These are phyloP conservation scores for Drosophila anceps DNA, from an alignment of 2,888 invertebrate species.

Conservation along the genomic window DNA sequence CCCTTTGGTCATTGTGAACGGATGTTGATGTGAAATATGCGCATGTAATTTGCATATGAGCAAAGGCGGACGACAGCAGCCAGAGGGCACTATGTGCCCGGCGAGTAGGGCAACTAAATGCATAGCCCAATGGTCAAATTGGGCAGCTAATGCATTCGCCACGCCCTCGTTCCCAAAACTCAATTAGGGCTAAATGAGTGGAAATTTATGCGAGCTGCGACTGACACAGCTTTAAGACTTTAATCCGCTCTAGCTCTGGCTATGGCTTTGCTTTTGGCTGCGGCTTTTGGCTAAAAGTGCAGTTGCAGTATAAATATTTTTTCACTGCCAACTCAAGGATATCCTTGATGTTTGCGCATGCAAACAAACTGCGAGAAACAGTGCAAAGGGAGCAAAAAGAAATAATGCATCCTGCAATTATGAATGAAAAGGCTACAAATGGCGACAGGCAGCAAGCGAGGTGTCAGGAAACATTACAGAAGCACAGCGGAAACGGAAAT, in stretches of 20 bases:
- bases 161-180: conserved; percentile 22
- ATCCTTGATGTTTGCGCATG: conserved; percentile 72
- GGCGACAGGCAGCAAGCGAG: conserved; percentile 48
- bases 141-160: conserved; percentile 49
- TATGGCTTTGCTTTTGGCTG: conserved; percentile 18
- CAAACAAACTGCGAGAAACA: not conserved
- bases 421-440: conserved; percentile 60
- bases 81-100: not conserved
- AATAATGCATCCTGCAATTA: conserved; percentile 75
- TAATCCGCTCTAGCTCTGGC: conserved; percentile 17
- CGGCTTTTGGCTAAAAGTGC: conserved; percentile 39
- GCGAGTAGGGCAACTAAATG: conserved; percentile 45
- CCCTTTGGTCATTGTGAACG: conserved; percentile 9
- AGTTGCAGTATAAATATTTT: conserved; percentile 64
- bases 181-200: conserved; percentile 47
- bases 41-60: conserved; percentile 17
- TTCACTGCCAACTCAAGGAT: conserved; percentile 79
- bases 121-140: conserved; percentile 32
- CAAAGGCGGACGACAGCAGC: too few species aligned
- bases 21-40: conserved; percentile 8
- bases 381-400: not conserved
- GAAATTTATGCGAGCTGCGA: conserved; percentile 24
- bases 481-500: conserved; percentile 55
- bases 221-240: conserved; percentile 29
- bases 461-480: conserved; percentile 52